phyloP scores from a whole-genome alignment of 2,113 vertebrate species.

The Puntigrus tetrazona region DNA sequence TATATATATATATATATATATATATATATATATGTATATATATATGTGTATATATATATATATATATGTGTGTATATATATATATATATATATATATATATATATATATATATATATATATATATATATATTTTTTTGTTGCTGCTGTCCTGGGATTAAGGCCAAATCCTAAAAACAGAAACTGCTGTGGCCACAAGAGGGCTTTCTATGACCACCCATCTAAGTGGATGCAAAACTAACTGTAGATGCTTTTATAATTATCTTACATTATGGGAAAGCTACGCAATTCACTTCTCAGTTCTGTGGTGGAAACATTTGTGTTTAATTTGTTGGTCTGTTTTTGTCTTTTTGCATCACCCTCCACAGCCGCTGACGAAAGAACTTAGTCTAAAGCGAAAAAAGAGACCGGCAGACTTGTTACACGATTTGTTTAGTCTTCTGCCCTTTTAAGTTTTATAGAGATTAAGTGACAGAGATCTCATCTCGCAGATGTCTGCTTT shows the following conservation, averaged over 20 bases:
- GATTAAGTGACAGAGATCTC: not conserved
- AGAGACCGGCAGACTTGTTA: conserved; percentile 10
- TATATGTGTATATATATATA: too few relatives aligned
- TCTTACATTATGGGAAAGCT: not conserved
- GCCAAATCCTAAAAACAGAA: not conserved
- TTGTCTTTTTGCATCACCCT: conserved; percentile 1
- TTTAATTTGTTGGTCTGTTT: not conserved
- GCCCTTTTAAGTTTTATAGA: conserved; percentile 29
- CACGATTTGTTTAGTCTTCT: conserved; percentile 14
- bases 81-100: too few relatives aligned
- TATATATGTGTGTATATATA: too few relatives aligned
- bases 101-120: too few relatives aligned
- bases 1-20: too few relatives aligned
- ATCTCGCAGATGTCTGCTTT: not conserved
- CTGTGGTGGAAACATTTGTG: not conserved
- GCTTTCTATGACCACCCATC: conserved; percentile 5
- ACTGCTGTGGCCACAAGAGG: conserved; percentile 30
- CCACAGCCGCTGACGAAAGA: not conserved
- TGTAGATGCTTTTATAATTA: not conserved
- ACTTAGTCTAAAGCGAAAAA: not conserved
- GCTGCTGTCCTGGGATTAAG: too few relatives aligned
- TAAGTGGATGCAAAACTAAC: not conserved
- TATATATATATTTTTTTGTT: too few relatives aligned
- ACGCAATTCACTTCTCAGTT: not conserved
- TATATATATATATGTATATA: too few relatives aligned